Evolutionary conservation across 2,113 vertebrate genomes (phyloP).

Genomic region (Prionailurus viverrinus): DNA sequence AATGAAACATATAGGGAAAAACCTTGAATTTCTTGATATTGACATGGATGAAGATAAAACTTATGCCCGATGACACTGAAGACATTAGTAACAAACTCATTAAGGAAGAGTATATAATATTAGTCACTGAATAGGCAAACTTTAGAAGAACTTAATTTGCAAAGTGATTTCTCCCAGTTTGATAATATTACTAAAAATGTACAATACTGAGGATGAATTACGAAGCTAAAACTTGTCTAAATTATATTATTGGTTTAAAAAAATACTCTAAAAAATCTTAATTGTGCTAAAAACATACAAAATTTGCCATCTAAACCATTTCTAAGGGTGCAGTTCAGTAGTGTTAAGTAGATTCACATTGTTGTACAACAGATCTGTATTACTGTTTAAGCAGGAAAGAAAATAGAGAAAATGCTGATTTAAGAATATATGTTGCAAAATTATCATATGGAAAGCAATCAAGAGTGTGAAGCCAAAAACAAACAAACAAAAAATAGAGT

Average conservation of each 20-base stretch:
- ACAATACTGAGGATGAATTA: neutral
- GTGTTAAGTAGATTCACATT: neutral
- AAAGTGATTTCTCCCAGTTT: neutral
- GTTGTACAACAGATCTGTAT: neutral
- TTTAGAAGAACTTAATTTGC: neutral
- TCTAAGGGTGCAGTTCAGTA: neutral
- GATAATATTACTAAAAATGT: neutral
- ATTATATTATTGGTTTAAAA: neutral
- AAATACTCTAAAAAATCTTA: neutral
- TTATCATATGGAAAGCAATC: neutral
- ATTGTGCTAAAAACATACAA: neutral
- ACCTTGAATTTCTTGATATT: neutral
- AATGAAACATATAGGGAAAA: neutral
- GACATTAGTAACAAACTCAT: neutral
- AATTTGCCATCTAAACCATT: neutral
- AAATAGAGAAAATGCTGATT: neutral
- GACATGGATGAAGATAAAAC: neutral
- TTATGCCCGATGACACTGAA: neutral
- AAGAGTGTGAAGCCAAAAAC: neutral
- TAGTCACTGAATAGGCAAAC: neutral
- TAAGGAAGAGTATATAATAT: neutral
- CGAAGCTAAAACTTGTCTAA: conserved; percentile 1
- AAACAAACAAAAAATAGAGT: neutral
- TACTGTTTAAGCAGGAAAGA: neutral
- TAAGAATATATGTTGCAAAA: conserved; percentile 8